Evolutionary conservation across 53 echinoderm and acorn worm species (phyloP), one percentile per base, ranked within the genome.

Genomic region (Astropecten irregularis): DNA sequence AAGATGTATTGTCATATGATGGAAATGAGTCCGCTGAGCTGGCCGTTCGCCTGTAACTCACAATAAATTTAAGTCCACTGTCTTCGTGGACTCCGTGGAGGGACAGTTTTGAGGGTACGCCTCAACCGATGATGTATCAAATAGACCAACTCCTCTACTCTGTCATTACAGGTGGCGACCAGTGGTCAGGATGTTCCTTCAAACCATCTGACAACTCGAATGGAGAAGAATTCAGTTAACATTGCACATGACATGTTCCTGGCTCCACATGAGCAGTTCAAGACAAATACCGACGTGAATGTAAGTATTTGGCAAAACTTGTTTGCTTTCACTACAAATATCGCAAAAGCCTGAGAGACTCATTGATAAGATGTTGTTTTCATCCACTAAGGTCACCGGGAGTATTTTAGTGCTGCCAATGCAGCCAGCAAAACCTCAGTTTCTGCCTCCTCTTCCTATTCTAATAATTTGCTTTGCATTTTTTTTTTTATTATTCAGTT

Each of bases 221-320:
- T 85, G 85, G 73, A 85, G 37, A 28, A 58, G 27, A 25, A 73
- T 16, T 10, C 15, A 34, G 85, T 85, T 21, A 62, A 85, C 71
- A 73, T 85, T 18, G 33, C 36, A 11, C 32, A 73, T 72, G 73
- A 73, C 44, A 73, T 85, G 85, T 85, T 85, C 73, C 40, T 58
- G 11, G 0, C 27, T 19, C 20, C 40, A 34, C n/a, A 51, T 4
- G 50, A 49, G n/a, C n/a, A n/a, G n/a, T n/a, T n/a, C 52, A 77
- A 55, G n/a, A 59, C 56, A 26, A 77, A 77, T 14, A 77, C 77
- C 26, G 25, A 30, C 2, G 77, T 60, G 40, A 57, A 37, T 26
- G 77, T 77, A 77, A 77, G 77, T n/a, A n/a, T n/a, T n/a, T n/a
- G n/a, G n/a, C n/a, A n/a, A n/a, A n/a, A n/a, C n/a, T n/a, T n/a